A percentile compares a stretch with the other conserved stretches of the same genome.
phyloP scores from a whole-genome alignment of 1,140 invertebrate genomes.

The Drosophila cardini region DNA sequence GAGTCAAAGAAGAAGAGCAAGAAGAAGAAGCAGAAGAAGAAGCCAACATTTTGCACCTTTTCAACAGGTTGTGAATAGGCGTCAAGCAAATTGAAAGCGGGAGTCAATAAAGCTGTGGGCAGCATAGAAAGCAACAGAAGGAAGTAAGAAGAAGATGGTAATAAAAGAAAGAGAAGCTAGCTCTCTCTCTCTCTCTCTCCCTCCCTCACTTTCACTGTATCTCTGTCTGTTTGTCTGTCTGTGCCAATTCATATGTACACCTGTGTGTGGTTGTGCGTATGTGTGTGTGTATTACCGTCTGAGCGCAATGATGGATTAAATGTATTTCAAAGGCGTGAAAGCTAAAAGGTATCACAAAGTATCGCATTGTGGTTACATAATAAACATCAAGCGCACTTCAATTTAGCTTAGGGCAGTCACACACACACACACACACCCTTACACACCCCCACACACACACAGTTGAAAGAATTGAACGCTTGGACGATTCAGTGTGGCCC shows the following conservation, averaged over 20 bases:
- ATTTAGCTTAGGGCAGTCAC: slow-evolving; percentile 63
- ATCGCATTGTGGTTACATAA: slow-evolving; percentile 75
- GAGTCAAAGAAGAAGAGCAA: slow-evolving; percentile 52
- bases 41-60: slow-evolving; percentile 78
- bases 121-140: slow-evolving; percentile 10
- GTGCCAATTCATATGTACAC: slow-evolving; percentile 17
- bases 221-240: slow-evolving; percentile 11
- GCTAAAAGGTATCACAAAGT: slow-evolving; percentile 77
- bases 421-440: neutral
- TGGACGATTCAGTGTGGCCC: slow-evolving; percentile 15
- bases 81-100: slow-evolving; percentile 71
- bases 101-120: slow-evolving; percentile 77
- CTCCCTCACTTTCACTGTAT: too few relatives aligned
- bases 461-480: slow-evolving; percentile 35
- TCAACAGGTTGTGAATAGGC: slow-evolving; percentile 71
- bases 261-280: slow-evolving; percentile 5
- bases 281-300: slow-evolving; percentile 40
- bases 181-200: too few relatives aligned
- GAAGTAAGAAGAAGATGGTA: neutral
- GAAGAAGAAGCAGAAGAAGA: slow-evolving; percentile 40
- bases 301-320: slow-evolving; percentile 77
- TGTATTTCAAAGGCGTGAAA: slow-evolving; percentile 83
- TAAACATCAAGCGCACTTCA: slow-evolving; percentile 68
- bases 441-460: slow-evolving; percentile 7
- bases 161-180: slow-evolving; percentile 13